Conservation (phyloP, 2,888 invertebrate genomes). For the Sialis fuliginosa region DNA sequence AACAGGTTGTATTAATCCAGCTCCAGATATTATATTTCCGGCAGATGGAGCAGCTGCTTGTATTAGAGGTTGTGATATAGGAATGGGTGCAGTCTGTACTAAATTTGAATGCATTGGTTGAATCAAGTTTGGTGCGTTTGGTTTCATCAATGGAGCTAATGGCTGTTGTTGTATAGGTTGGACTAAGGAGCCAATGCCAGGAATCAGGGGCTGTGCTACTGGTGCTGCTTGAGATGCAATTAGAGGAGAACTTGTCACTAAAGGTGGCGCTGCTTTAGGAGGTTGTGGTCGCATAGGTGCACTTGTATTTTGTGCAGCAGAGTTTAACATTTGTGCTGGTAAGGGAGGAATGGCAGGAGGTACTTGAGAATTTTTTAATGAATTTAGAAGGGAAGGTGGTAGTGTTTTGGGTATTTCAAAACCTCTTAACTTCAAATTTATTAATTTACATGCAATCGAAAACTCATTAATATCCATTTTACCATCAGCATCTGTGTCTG, state of each 20-base stretch:
- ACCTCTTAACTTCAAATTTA: constrained; percentile 81
- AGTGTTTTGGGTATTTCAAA: constrained; percentile 76
- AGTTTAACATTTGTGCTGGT: constrained; percentile 5
- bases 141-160: constrained; percentile 8
- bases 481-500: constrained; percentile 93
- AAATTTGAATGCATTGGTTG: neutral
- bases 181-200: constrained; percentile 9
- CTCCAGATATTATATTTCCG: neutral
- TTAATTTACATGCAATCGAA: constrained; percentile 91
- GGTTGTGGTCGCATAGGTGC: constrained; percentile 19
- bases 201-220: constrained; percentile 1
- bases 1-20: neutral
- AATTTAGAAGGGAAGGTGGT: constrained; percentile 57
- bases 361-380: constrained; percentile 30
- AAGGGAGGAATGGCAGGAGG: constrained; percentile 19
- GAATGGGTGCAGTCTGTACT: neutral
- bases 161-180: constrained; percentile 11
- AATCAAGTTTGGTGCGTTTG: neutral
- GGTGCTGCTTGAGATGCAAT: constrained; percentile 7
- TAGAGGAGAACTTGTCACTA: constrained; percentile 7
- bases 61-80: neutral
- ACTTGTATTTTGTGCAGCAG: constrained; percentile 15
- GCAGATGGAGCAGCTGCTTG: neutral
- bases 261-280: constrained; percentile 22
- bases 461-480: constrained; percentile 93